Evolutionary conservation across 2,797 vertebrate species (phyloP).

Genomic region (Notolabrus celidotus): DNA sequence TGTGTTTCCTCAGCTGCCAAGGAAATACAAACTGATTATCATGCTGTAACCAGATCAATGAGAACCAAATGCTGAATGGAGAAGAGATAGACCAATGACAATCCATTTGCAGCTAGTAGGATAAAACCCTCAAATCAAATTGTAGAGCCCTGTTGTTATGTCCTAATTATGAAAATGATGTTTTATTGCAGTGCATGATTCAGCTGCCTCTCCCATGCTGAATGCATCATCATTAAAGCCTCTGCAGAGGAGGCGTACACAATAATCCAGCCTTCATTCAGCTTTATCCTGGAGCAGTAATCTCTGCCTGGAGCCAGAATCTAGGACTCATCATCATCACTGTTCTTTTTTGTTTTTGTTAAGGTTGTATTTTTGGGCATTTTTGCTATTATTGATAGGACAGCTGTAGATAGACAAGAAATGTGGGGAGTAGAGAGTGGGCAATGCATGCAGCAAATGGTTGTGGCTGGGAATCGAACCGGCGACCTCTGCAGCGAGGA

Average conservation of each 20-base stretch:
- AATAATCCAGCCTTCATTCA: not conserved
- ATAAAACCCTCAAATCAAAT: not conserved
- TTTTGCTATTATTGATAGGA: too few relatives aligned
- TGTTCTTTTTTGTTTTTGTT: too few relatives aligned
- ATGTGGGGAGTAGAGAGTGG: too few relatives aligned
- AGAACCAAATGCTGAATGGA: not conserved
- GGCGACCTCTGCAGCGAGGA: too few relatives aligned
- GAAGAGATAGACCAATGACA: not conserved
- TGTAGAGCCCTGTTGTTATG: not conserved
- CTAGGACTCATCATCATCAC: too few relatives aligned
- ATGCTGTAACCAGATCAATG: not conserved
- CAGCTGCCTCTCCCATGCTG: not conserved
- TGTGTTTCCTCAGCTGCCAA: too few relatives aligned
- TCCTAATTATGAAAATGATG: not conserved
- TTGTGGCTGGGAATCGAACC: too few relatives aligned
- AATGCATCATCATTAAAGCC: not conserved
- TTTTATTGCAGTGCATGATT: constrained; percentile 4
- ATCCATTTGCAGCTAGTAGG: not conserved
- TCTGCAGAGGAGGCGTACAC: not conserved
- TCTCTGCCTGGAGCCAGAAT: not conserved
- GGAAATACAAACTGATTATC: not conserved
- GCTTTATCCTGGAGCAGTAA: constrained; percentile 2
- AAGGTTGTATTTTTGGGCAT: too few relatives aligned
- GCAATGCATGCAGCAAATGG: too few relatives aligned
- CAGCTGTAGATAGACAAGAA: too few relatives aligned